Evolutionary conservation across 2,113 vertebrate genomes (phyloP).

Genomic region (Rhipidura dahli): DNA sequence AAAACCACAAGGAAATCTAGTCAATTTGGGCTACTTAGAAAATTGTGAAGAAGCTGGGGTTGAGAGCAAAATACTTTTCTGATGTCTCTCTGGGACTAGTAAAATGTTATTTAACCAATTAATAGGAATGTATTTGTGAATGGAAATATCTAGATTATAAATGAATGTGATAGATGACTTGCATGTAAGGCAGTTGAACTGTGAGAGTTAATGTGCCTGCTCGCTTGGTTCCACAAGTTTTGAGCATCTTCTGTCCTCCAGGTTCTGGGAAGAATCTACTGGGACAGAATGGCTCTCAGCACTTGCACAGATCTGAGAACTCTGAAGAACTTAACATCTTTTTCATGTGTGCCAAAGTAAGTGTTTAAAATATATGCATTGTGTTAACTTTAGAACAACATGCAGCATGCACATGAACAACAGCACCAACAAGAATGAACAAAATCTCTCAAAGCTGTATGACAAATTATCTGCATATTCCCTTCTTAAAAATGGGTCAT

Average conservation of each 20-base stretch:
- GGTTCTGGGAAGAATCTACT: background rate
- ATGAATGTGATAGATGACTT: background rate
- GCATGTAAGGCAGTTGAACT: background rate
- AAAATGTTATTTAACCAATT: background rate
- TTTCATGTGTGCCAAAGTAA: background rate
- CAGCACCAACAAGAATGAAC: background rate
- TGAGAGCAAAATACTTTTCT: background rate
- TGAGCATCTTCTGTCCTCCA: background rate
- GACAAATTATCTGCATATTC: background rate
- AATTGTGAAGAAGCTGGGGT: background rate
- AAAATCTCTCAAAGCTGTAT: background rate
- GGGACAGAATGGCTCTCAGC: background rate
- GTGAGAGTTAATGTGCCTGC: background rate
- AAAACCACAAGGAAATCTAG: background rate
- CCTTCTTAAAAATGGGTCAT: background rate
- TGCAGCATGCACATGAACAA: background rate
- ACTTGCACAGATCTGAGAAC: background rate
- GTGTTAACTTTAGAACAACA: background rate
- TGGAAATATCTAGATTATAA: background rate
- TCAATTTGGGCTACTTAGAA: background rate
- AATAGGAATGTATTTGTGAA: background rate
- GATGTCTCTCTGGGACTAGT: background rate
- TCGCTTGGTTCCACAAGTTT: background rate
- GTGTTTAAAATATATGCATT: background rate
- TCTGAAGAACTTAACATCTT: background rate